Conservation (phyloP, 1,140 invertebrate species). For the Anastatus disparis region DNA sequence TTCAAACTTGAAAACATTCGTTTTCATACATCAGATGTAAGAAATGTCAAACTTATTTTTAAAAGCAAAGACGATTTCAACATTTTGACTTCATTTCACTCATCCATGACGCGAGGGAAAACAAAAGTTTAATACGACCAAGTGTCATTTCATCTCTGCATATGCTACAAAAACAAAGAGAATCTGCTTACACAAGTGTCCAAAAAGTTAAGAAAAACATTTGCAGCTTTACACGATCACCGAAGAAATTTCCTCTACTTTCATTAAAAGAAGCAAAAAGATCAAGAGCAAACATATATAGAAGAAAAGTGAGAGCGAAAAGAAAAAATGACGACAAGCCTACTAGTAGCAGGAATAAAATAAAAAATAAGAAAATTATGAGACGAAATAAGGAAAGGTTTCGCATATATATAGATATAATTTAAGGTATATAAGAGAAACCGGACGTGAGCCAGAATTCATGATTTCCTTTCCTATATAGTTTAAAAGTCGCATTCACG, state of each 20-base stretch:
- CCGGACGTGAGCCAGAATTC: constrained; percentile 18
- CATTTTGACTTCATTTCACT: too few relatives aligned
- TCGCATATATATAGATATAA: background rate
- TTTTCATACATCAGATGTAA: too few relatives aligned
- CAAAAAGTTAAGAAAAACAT: background rate
- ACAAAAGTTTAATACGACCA: too few relatives aligned
- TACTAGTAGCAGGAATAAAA: background rate
- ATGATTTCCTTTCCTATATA: constrained; percentile 21
- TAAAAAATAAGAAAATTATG: background rate
- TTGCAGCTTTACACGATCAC: background rate
- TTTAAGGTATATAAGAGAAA: background rate
- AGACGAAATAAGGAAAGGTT: background rate
- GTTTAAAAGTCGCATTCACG: background rate
- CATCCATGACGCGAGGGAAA: too few relatives aligned
- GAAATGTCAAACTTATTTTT: too few relatives aligned
- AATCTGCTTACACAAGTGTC: too few relatives aligned
- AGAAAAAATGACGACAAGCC: background rate
- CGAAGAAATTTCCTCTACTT: background rate
- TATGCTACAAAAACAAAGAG: too few relatives aligned
- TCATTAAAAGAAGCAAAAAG: background rate
- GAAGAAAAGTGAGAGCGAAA: background rate
- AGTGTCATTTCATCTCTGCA: too few relatives aligned
- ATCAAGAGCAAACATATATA: too few relatives aligned
- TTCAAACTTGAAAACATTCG: too few relatives aligned
- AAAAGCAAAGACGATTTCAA: too few relatives aligned